phyloP scores from a whole-genome alignment of 2,888 invertebrate genomes.

The Agonopterix heracliana region DNA sequence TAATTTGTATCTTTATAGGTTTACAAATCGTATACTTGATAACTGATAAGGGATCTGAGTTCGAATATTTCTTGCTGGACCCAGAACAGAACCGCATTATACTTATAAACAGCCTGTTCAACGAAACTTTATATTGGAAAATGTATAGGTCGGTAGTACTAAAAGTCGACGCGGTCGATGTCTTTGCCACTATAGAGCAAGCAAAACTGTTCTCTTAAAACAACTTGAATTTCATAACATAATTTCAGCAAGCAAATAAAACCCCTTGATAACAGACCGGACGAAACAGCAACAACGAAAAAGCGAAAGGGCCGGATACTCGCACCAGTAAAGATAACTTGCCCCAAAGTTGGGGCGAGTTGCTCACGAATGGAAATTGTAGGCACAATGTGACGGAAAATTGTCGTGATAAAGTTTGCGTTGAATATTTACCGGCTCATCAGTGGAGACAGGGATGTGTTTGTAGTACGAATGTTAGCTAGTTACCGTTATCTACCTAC shows the following conservation, averaged over 20 bases:
- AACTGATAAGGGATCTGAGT: too few species aligned
- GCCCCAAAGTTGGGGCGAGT: background rate
- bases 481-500: too few species aligned
- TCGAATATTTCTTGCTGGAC: too few species aligned
- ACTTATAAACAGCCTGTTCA: too few species aligned
- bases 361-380: constrained; percentile 1
- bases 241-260: constrained; percentile 3
- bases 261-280: constrained; percentile 5
- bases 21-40: too few species aligned
- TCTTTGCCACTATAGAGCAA: too few species aligned
- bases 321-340: constrained; percentile 7
- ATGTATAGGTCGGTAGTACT: too few species aligned
- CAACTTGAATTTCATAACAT: background rate
- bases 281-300: background rate
- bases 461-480: too few species aligned
- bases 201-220: background rate
- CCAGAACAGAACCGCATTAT: too few species aligned
- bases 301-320: background rate
- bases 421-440: background rate
- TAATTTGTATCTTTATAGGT: too few species aligned
- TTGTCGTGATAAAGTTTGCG: constrained; percentile 4
- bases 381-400: constrained; percentile 1
- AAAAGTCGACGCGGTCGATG: too few species aligned
- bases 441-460: background rate
- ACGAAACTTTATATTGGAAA: too few species aligned